Evolutionary conservation across 2,113 vertebrate genomes (phyloP).

Genomic region (Hypocryptadius cinnamomeus): DNA sequence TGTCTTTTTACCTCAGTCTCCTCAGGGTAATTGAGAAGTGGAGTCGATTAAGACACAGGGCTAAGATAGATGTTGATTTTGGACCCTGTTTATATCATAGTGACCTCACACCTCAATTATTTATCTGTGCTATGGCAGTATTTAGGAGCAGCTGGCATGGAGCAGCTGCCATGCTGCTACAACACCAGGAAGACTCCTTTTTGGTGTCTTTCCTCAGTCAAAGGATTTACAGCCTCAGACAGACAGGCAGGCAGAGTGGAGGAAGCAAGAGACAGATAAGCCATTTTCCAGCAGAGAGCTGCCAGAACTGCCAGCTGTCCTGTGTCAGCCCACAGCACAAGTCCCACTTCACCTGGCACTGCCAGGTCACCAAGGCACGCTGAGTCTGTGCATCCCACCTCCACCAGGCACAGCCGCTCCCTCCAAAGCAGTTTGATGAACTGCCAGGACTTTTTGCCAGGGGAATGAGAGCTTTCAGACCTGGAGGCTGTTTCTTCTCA

Average conservation of each 20-base stretch:
- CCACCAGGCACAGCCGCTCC: neutral
- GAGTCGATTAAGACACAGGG: neutral
- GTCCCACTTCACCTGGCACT: neutral
- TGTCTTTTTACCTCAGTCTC: neutral
- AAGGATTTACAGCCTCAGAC: slow-evolving; percentile 2
- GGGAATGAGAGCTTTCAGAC: neutral
- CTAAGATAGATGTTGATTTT: slow-evolving; percentile 1
- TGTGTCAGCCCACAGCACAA: neutral
- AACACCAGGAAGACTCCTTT: neutral
- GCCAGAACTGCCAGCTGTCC: neutral
- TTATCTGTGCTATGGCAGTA: neutral
- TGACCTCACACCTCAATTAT: neutral
- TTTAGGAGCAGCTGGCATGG: neutral
- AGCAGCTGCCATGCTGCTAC: neutral
- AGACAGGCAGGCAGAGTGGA: neutral
- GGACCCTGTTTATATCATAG: neutral
- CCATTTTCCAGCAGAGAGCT: neutral
- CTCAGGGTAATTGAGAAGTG: neutral
- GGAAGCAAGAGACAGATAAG: neutral
- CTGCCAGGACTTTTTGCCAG: neutral
- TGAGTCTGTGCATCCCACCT: rapidly evolving
- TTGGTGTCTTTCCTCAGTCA: neutral
- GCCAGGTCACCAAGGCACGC: neutral
- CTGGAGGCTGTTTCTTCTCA: neutral
- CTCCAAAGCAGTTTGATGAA: neutral